A percentile compares a stretch with the other conserved stretches of the same genome.
Conservation (phyloP, 1,140 invertebrate genomes). For the Cydia fagiglandana region DNA sequence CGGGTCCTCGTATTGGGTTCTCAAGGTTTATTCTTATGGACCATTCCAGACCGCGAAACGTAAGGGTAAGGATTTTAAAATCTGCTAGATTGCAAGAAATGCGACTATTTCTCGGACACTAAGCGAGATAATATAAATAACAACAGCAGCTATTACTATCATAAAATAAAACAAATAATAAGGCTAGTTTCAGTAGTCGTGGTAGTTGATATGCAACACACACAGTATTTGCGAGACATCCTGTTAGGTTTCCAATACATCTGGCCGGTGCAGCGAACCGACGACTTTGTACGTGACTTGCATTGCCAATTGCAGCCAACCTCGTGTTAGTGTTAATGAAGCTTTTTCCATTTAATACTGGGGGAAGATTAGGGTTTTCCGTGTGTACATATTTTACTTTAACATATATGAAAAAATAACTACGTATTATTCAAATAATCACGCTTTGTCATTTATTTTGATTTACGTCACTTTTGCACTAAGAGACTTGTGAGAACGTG, state of each 20-base stretch:
- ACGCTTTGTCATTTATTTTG: too few species aligned
- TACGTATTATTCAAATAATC: too few species aligned
- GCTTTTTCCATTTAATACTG: neutral
- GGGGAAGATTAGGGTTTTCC: neutral
- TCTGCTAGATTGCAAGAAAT: conserved; percentile 28
- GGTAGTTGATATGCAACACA: conserved; percentile 57
- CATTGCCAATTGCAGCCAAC: conserved; percentile 31
- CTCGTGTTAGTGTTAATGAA: conserved; percentile 4
- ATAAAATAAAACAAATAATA: neutral
- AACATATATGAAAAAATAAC: conserved; percentile 32
- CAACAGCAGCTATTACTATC: neutral
- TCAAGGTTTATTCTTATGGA: conserved; percentile 53
- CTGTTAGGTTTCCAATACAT: conserved; percentile 75
- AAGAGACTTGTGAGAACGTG: too few species aligned
- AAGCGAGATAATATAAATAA: neutral
- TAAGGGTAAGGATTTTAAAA: conserved; percentile 28
- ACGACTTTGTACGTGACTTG: conserved; percentile 59
- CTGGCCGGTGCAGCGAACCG: conserved; percentile 56
- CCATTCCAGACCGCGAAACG: conserved; percentile 9
- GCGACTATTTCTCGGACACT: neutral
- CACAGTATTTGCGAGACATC: conserved; percentile 72
- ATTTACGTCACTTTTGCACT: too few species aligned
- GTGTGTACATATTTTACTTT: conserved; percentile 28
- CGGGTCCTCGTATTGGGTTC: conserved; percentile 52
- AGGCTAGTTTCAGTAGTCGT: conserved; percentile 40